Evolutionary conservation across 2,797 vertebrate genomes (phyloP).

Genomic region (Microtus californicus): DNA sequence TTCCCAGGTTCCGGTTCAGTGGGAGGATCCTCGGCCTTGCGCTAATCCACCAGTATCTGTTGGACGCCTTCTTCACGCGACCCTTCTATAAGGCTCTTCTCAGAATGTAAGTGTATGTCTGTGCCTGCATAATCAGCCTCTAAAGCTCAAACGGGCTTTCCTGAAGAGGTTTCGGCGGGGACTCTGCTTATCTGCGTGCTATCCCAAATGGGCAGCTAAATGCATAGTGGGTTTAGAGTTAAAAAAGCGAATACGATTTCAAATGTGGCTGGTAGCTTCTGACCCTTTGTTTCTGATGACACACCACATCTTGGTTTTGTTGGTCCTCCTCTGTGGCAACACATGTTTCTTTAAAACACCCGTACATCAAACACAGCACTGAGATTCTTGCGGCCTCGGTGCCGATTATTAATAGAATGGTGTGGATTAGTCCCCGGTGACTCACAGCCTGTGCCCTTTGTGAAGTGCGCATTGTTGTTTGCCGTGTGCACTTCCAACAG

Average conservation of each 20-base stretch:
- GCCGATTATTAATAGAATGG: conserved; percentile 78
- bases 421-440: conserved; percentile 76
- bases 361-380: conserved; percentile 61
- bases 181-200: conserved; percentile 7
- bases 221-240: conserved; percentile 28
- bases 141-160: background rate
- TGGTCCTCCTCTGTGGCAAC: conserved; percentile 66
- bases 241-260: conserved; percentile 34
- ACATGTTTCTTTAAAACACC: conserved; percentile 69
- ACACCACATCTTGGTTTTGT: conserved; percentile 11
- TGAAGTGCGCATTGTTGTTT: conserved; percentile 40
- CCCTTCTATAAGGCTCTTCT: conserved; percentile 99
- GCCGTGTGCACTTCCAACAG: conserved; percentile 32
- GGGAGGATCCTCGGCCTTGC: conserved; percentile 97
- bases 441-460: conserved; percentile 69
- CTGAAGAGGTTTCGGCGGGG: background rate
- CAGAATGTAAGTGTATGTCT: conserved; percentile 91
- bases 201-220: background rate
- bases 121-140: conserved; percentile 16
- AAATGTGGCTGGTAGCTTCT: background rate
- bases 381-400: conserved; percentile 76
- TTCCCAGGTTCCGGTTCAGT: conserved; percentile 96
- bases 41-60: conserved; percentile 97
- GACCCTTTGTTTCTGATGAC: background rate
- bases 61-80: conserved; percentile 98